Evolutionary conservation across 2,797 vertebrate species (phyloP).

Genomic region (Oreochromis grahami): DNA sequence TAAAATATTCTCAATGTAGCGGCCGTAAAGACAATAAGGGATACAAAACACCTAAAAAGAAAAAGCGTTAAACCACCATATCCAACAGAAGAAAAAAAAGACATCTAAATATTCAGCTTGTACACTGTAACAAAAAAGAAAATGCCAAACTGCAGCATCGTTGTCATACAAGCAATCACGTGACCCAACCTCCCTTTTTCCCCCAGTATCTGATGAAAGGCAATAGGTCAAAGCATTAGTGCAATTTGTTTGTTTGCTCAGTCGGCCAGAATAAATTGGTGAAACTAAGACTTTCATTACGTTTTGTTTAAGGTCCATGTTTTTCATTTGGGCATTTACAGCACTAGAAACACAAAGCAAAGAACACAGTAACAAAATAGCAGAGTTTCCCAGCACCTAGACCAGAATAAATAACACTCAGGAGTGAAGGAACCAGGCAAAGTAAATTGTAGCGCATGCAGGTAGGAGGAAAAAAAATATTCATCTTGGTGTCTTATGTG

Average conservation of each 20-base stretch:
- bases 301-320: background rate
- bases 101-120: background rate
- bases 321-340: background rate
- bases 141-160: background rate
- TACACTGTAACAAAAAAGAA: background rate
- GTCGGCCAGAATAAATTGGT: background rate
- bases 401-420: background rate
- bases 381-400: background rate
- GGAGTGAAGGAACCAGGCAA: background rate
- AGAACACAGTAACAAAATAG: background rate
- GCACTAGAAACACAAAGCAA: background rate
- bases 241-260: background rate
- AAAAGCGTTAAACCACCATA: background rate
- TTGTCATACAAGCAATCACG: background rate
- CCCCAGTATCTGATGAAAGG: background rate
- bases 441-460: background rate
- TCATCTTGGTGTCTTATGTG: background rate
- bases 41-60: background rate
- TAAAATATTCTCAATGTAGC: background rate
- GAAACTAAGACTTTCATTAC: background rate
- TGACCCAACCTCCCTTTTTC: background rate
- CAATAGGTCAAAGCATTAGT: background rate
- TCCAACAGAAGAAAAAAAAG: background rate
- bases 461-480: background rate
- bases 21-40: background rate